Conservation (phyloP, 2,888 invertebrate genomes). For the Cylloceria caligata region DNA sequence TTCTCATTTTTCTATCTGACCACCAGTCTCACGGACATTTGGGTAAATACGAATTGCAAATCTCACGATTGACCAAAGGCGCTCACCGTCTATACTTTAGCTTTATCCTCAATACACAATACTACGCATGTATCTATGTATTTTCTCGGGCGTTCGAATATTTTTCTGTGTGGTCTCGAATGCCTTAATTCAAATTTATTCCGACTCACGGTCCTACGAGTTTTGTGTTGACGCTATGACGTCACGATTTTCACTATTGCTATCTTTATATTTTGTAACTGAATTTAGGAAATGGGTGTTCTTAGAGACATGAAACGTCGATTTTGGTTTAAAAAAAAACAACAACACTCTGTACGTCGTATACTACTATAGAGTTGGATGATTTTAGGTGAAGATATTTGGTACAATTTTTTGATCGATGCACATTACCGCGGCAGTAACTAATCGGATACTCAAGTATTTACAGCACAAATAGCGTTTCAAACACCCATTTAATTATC, state of each 20-base stretch:
- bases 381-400: conserved; percentile 9
- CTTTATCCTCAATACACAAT: background rate
- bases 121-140: conserved; percentile 20
- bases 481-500: background rate
- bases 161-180: conserved; percentile 1
- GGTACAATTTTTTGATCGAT: conserved; percentile 7
- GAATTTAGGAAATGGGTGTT: background rate
- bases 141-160: conserved; percentile 7
- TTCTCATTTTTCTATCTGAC: conserved; percentile 24
- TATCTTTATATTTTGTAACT: background rate
- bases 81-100: background rate
- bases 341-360: too few species aligned
- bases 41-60: conserved; percentile 45
- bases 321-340: too few species aligned
- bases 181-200: conserved; percentile 14
- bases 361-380: background rate
- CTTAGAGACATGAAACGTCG: too few species aligned
- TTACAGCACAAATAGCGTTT: background rate
- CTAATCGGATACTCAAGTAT: conserved; percentile 8
- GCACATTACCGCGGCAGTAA: background rate
- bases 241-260: background rate
- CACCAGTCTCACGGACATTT: background rate
- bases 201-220: conserved; percentile 16
- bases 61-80: conserved; percentile 25
- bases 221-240: background rate